Evolutionary conservation across 2,797 vertebrate genomes (phyloP).

Genomic region (Lepidocolaptes lacrymiger): DNA sequence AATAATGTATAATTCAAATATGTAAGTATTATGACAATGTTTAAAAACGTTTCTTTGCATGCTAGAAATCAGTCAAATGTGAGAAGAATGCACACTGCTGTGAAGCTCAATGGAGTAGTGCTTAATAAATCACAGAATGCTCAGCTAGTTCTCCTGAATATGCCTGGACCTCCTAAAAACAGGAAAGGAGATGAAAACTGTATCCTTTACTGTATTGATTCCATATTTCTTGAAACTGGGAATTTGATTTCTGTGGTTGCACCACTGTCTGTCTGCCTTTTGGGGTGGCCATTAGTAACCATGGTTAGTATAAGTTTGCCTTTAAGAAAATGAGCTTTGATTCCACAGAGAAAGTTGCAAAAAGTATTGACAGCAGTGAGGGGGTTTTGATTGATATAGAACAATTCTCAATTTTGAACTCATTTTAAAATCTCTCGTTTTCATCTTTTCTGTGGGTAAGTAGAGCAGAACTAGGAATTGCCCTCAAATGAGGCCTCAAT

Average conservation of each 20-base stretch:
- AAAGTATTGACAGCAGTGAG: neutral
- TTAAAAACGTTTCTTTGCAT: neutral
- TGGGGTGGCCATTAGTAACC: neutral
- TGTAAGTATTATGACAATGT: neutral
- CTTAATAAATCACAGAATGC: conserved; percentile 92
- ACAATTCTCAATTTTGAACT: neutral
- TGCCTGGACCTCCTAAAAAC: conserved; percentile 94
- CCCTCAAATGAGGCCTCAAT: neutral
- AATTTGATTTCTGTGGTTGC: neutral
- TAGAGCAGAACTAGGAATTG: neutral
- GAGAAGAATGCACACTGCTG: conserved; percentile 88
- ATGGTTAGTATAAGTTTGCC: neutral
- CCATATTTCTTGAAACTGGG: neutral
- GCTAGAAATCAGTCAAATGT: conserved; percentile 93
- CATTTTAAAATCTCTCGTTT: neutral
- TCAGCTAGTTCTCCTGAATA: conserved; percentile 94
- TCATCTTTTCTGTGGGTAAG: neutral
- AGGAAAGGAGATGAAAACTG: conserved; percentile 95
- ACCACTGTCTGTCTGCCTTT: neutral
- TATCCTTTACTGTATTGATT: conserved; percentile 82
- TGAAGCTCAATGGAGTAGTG: conserved; percentile 87
- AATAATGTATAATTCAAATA: neutral
- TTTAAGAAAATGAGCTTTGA: neutral
- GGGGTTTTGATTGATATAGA: neutral
- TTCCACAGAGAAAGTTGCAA: neutral